Base-by-base conservation (phyloP, 92 coral and sea anemone species). In the Palythoa grandis region DNA sequence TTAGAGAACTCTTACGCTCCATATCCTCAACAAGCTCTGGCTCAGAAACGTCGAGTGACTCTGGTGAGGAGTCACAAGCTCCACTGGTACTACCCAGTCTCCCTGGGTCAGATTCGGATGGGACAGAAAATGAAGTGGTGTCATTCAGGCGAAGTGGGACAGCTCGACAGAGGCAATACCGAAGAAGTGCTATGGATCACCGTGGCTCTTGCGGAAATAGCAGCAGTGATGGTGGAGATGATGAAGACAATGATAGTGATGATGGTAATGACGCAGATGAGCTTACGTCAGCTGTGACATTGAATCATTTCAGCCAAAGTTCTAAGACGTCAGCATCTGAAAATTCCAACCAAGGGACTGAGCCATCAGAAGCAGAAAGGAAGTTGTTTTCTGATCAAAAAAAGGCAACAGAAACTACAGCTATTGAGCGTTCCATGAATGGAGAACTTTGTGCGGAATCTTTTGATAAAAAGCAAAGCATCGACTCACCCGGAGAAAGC, bases 1-100 rank as follows among this genome's bases (percentile, higher is more conserved):
- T 91, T 12, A 83, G 93, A 75, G 91, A 90, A 38, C 77, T 91
- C 69, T 67, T 79, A 19, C 35, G 12, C n/a, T 43, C 74, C 85
- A 25, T 52, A 40, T 63, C 85, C 6, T 38, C 74, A 13, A 66
- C 85, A 67, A 47, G 60, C 40, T 43, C 85, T 11, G 35, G 74
- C 22, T 65, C 85, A n/a, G 85, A 80, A 43, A 63, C 39, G 22
- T 66, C 74, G 70, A 80, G 85, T 80, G 85, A 65, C 29, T 47
- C 63, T 60, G 85, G 60, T 3, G 74, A 80, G 39, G 85, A 80
- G 37, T 60, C 40, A 4, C 61, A 5, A 11, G 74, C 24, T 15
- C 74, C 56, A 7, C 40, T 80, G 66, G 85, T 80, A 29, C 66
- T 80, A 48, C 85, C 85, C 58, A 67, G 74, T n/a, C 85, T 23